These are phyloP conservation scores for Patagioenas fasciata DNA, from an alignment of 2,113 vertebrate genomes.

Conservation along the genomic window DNA sequence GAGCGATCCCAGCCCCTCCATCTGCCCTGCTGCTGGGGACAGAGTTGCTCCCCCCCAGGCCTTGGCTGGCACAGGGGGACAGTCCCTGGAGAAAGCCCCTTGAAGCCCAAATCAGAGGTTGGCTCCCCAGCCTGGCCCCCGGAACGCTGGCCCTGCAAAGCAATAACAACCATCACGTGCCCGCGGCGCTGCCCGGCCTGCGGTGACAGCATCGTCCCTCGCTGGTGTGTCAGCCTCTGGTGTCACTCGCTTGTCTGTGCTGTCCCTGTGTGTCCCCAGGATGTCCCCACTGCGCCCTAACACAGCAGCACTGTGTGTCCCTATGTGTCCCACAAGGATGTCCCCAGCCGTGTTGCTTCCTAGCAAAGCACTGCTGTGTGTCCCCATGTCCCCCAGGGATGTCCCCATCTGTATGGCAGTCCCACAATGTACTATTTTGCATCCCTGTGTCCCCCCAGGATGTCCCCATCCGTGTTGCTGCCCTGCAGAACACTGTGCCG, in stretches of 20 bases:
- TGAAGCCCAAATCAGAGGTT: neutral
- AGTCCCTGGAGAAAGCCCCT: neutral
- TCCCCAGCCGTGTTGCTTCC: neutral
- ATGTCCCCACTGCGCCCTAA: neutral
- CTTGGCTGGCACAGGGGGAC: neutral
- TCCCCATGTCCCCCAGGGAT: neutral
- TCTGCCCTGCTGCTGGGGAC: neutral
- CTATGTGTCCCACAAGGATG: neutral
- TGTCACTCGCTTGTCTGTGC: neutral
- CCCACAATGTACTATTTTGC: neutral
- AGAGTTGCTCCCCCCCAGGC: neutral
- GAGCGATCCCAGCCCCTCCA: neutral
- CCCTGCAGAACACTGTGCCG: accelerated
- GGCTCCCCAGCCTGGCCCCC: neutral
- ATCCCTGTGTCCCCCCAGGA: neutral
- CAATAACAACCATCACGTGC: neutral
- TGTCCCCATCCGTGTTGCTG: neutral
- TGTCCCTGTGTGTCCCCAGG: neutral
- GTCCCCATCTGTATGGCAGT: neutral
- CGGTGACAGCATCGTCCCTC: accelerated
- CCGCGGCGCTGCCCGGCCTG: accelerated
- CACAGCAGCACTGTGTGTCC: neutral
- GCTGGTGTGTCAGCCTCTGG: neutral
- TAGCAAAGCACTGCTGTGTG: neutral
- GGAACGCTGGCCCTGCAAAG: neutral